phyloP scores from a whole-genome alignment of 92 coral and sea anemone genomes.

The Epizoanthus stellaris region DNA sequence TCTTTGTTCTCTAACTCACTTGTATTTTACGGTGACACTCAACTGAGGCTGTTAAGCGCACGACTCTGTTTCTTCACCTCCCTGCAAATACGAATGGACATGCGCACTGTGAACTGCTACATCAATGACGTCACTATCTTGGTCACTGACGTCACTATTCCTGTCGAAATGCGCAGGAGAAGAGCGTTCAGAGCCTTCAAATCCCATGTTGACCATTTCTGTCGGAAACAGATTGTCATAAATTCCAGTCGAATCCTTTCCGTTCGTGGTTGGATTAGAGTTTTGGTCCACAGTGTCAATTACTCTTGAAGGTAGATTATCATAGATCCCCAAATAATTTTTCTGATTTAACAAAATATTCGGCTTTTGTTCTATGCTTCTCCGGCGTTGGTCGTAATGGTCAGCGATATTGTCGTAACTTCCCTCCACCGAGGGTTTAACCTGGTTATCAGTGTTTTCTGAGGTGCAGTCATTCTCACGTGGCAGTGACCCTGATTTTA shows the following conservation, averaged over 20 bases:
- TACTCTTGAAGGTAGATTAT: conserved; percentile 15
- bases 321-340: conserved; percentile 9
- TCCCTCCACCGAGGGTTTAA: not conserved
- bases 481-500: conserved; percentile 16
- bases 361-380: conserved; percentile 1
- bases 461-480: not conserved
- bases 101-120: not conserved
- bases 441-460: conserved; percentile 10
- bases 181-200: conserved; percentile 41
- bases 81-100: conserved; percentile 30
- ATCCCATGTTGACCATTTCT: conserved; percentile 40
- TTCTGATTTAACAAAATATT: not conserved
- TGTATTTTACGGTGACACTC: not conserved
- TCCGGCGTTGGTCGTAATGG: conserved; percentile 3
- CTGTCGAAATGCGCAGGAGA: conserved; percentile 40
- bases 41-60: not conserved
- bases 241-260: conserved; percentile 13
- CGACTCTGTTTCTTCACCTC: conserved; percentile 18
- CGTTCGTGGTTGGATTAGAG: not conserved
- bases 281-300: not conserved
- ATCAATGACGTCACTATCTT: conserved; percentile 24
- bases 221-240: conserved; percentile 35
- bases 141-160: conserved; percentile 41
- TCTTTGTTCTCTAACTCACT: not conserved
- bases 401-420: conserved; percentile 28